Evolutionary conservation across 2,888 invertebrate species (phyloP).

Genomic region (Andrena bicolor): DNA sequence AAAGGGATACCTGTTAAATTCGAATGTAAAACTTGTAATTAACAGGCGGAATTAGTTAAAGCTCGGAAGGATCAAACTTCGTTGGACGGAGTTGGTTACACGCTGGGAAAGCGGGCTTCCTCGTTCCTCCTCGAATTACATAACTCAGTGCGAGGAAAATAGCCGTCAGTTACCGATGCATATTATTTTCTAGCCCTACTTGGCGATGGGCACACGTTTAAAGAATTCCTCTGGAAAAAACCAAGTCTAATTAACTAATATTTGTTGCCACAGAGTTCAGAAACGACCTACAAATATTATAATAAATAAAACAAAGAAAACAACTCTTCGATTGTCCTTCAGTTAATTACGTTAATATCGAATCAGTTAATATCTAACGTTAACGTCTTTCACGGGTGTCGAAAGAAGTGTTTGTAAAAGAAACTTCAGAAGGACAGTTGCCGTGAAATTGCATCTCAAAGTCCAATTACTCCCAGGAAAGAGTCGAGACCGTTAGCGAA

Average conservation of each 20-base stretch:
- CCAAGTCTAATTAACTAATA: neutral
- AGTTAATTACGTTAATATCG: too few relatives aligned
- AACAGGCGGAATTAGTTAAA: conserved; percentile 62
- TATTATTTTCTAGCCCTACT: neutral
- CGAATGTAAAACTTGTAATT: conserved; percentile 71
- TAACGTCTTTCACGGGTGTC: too few relatives aligned
- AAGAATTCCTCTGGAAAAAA: neutral
- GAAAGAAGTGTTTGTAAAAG: too few relatives aligned
- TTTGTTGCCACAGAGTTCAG: neutral
- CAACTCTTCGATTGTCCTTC: too few relatives aligned
- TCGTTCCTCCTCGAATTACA: conserved; percentile 35
- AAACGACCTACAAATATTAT: too few relatives aligned
- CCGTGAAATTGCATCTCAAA: too few relatives aligned
- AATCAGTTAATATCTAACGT: too few relatives aligned
- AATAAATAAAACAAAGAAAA: conserved; percentile 8
- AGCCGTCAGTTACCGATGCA: neutral
- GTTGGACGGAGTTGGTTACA: conserved; percentile 41
- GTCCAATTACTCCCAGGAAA: too few relatives aligned
- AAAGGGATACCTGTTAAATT: conserved; percentile 62
- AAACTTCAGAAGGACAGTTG: too few relatives aligned
- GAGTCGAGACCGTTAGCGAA: too few relatives aligned
- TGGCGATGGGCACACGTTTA: neutral
- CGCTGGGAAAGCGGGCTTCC: conserved; percentile 23
- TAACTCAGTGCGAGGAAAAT: conserved; percentile 20
- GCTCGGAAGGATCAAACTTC: conserved; percentile 64